These are phyloP conservation scores for Anser cygnoides DNA, from an alignment of 2,113 vertebrate species.

Conservation along the genomic window DNA sequence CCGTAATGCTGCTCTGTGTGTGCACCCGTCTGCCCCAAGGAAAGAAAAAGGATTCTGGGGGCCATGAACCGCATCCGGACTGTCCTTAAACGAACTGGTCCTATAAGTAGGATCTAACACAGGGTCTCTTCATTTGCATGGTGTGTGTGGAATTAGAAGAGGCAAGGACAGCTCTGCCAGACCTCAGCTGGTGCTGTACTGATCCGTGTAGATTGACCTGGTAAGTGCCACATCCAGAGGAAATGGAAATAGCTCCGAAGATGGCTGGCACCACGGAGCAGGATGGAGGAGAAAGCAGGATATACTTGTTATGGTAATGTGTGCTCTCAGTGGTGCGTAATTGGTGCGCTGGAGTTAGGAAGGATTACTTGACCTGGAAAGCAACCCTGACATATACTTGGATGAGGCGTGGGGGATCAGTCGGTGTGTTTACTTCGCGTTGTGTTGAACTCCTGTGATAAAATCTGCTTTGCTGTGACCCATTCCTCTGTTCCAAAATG, in stretches of 20 bases:
- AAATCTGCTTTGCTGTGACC: not conserved
- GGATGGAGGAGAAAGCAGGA: not conserved
- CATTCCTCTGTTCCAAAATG: not conserved
- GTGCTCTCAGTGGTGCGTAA: not conserved
- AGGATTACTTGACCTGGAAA: not conserved
- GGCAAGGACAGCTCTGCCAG: accelerated
- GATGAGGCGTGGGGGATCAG: not conserved
- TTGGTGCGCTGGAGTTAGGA: not conserved
- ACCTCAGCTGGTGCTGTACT: accelerated
- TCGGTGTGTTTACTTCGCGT: not conserved
- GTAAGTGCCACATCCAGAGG: not conserved
- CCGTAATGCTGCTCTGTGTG: not conserved
- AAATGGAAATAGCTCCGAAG: accelerated
- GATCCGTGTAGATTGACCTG: accelerated
- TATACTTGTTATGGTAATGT: not conserved
- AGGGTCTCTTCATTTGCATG: accelerated
- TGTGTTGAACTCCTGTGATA: not conserved
- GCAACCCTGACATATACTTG: accelerated
- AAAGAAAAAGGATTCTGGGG: not conserved
- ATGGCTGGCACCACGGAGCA: not conserved
- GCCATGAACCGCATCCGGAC: not conserved
- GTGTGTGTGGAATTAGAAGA: too few relatives aligned
- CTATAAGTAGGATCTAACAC: accelerated
- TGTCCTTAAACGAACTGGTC: not conserved
- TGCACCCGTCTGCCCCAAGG: not conserved